Percentiles rank a stretch among this genome's conserved stretches.
Evolutionary conservation across 2,888 invertebrate genomes (phyloP).

Genomic region (Calliphora vomitoria): DNA sequence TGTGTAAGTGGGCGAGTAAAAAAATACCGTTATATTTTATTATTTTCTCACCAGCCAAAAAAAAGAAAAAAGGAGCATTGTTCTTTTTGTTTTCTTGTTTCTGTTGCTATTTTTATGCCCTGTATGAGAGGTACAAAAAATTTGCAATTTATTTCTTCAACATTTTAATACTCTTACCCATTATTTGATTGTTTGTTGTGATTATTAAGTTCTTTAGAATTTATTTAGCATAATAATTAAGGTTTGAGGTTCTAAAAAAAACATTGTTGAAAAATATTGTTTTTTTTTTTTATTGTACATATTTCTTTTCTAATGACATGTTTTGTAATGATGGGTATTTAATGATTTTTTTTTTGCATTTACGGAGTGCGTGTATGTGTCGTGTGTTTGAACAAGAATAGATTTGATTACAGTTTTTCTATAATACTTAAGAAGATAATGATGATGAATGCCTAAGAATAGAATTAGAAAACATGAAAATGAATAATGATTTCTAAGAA

Average conservation of each 20-base stretch:
- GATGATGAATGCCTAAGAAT: neutral
- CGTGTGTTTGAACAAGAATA: constrained; percentile 8
- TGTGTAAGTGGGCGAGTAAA: neutral
- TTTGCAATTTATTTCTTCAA: constrained; percentile 11
- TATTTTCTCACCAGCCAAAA: neutral
- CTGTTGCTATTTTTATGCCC: constrained; percentile 54
- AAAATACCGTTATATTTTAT: neutral
- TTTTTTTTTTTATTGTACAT: neutral
- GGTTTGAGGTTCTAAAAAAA: constrained; percentile 53
- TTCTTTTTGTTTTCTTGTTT: constrained; percentile 19
- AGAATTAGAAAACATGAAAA: neutral
- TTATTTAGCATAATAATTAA: constrained; percentile 22
- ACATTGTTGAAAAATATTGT: neutral
- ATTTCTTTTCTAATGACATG: neutral
- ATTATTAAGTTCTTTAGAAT: neutral
- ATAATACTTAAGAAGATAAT: neutral
- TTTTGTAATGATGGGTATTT: constrained; percentile 7
- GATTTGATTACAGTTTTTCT: constrained; percentile 18
- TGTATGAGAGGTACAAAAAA: neutral
- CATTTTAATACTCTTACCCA: neutral
- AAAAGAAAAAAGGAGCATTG: constrained; percentile 40
- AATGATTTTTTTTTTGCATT: constrained; percentile 2
- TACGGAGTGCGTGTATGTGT: neutral
- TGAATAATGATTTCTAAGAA: neutral
- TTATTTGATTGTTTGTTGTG: neutral